phyloP scores from a whole-genome alignment of 2,113 vertebrate species.

The Aplodontia rufa region DNA sequence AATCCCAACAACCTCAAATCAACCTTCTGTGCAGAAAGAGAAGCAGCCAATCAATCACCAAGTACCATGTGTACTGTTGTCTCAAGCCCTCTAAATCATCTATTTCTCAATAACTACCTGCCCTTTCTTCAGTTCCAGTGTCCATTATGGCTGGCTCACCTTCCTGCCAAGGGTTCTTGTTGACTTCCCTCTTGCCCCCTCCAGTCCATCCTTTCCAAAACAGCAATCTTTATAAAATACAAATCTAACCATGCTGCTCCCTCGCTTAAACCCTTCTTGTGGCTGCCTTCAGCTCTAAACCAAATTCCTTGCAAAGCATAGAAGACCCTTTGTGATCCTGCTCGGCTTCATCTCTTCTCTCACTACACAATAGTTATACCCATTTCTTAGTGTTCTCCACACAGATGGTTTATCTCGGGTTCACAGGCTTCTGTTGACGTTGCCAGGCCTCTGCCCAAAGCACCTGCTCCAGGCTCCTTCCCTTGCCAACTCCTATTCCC shows the following conservation, averaged over 20 bases:
- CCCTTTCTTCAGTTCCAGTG: background rate
- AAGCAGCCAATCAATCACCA: background rate
- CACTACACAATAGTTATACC: too few species aligned
- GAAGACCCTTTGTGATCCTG: background rate
- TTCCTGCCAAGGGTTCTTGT: background rate
- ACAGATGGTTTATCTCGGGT: background rate
- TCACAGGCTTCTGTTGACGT: background rate
- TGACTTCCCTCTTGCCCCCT: background rate
- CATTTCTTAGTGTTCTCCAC: background rate
- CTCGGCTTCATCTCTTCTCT: background rate
- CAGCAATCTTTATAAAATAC: background rate
- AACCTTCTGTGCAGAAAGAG: background rate
- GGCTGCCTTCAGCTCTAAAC: background rate
- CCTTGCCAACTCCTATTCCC: background rate
- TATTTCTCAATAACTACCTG: background rate
- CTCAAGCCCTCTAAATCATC: background rate
- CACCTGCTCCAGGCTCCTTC: background rate
- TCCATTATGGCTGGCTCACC: background rate
- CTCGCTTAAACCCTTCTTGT: rapidly evolving
- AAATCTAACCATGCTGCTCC: background rate
- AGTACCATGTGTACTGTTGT: background rate
- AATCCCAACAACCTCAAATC: background rate
- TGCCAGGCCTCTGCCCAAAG: background rate
- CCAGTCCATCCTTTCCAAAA: background rate
- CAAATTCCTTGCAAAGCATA: too few species aligned